Evolutionary conservation across 2,113 vertebrate species (phyloP).

Genomic region (Podilymbus podiceps): DNA sequence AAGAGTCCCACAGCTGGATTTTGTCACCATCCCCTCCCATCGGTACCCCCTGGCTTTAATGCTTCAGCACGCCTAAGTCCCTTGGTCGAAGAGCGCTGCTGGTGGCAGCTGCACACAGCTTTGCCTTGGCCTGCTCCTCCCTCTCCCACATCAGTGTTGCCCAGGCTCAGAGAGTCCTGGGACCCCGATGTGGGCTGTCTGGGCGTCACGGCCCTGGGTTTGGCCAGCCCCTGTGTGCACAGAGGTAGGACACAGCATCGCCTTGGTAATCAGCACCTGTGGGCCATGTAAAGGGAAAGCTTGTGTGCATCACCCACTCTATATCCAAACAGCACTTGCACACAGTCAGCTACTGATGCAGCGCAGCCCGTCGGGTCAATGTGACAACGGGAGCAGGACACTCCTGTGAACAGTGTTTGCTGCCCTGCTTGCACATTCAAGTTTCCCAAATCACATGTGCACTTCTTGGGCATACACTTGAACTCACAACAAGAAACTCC

Average conservation of each 20-base stretch:
- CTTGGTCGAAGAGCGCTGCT: neutral
- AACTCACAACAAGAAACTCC: neutral
- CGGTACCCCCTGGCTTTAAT: neutral
- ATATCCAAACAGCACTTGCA: neutral
- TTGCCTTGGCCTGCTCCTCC: accelerated
- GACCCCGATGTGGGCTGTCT: accelerated
- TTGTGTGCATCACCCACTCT: neutral
- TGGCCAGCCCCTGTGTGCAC: neutral
- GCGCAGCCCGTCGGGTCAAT: accelerated
- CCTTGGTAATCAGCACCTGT: neutral
- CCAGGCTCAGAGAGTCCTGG: neutral
- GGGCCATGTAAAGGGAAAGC: neutral
- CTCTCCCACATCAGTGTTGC: neutral
- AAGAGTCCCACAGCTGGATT: neutral
- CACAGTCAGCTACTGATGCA: neutral
- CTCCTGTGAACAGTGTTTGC: accelerated
- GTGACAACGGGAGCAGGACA: neutral
- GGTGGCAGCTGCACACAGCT: neutral
- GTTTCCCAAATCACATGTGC: no score
- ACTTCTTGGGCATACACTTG: neutral
- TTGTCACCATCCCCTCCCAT: neutral
- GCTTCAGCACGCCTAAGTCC: accelerated
- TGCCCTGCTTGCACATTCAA: neutral
- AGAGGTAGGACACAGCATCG: neutral
- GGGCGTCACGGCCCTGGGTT: neutral